These are phyloP conservation scores for Chaitophorus viminalis DNA, from an alignment of 2,888 invertebrate species.

Conservation along the genomic window DNA sequence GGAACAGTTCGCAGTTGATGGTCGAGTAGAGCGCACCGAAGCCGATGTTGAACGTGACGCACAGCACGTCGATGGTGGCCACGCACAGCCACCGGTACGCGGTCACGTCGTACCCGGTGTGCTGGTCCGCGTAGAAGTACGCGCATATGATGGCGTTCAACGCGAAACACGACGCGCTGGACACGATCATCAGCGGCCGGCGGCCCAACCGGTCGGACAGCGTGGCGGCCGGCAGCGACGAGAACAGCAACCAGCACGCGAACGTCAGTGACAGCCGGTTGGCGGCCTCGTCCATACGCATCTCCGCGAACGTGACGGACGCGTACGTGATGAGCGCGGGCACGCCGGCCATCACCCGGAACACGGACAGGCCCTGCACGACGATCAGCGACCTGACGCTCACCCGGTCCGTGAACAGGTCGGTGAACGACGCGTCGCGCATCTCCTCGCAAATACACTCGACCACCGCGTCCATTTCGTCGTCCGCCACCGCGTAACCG, in stretches of 20 bases:
- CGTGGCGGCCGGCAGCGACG: conserved; percentile 59
- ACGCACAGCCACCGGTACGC: conserved; percentile 66
- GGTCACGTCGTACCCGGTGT: conserved; percentile 67
- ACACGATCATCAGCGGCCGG: conserved; percentile 69
- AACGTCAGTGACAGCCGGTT: conserved; percentile 23
- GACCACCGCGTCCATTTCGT: conserved; percentile 17
- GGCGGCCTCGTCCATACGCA: neutral
- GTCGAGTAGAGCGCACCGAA: conserved; percentile 73
- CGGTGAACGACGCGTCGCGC: conserved; percentile 36
- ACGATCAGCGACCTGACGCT: conserved; percentile 65
- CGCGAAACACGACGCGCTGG: conserved; percentile 72
- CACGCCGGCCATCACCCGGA: conserved; percentile 61
- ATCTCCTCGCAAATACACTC: conserved; percentile 51
- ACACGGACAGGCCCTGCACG: conserved; percentile 53
- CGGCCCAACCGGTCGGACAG: conserved; percentile 63
- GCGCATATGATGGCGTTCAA: conserved; percentile 70
- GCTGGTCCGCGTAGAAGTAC: conserved; percentile 69
- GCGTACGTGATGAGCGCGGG: conserved; percentile 63
- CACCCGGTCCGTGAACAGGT: conserved; percentile 64
- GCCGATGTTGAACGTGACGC: conserved; percentile 72
- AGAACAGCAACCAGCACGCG: neutral
- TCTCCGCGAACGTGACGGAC: conserved; percentile 52
- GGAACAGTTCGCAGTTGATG: conserved; percentile 74
- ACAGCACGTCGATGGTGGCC: conserved; percentile 70
- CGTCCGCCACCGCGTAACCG: neutral